These are phyloP conservation scores for Volucella zonaria DNA, from an alignment of 2,888 invertebrate species.

Conservation along the genomic window DNA sequence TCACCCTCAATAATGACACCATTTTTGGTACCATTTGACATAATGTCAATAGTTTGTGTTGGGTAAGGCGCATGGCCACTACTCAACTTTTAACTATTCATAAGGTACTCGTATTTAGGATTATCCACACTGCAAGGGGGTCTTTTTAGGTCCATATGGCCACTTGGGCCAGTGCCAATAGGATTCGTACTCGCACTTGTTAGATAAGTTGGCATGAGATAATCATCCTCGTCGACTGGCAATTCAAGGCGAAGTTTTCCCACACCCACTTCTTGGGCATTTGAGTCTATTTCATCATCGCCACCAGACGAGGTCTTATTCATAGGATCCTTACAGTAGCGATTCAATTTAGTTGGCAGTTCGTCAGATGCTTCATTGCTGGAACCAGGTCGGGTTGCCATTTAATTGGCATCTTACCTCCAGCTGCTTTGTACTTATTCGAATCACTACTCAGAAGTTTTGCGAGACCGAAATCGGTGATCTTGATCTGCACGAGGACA, in stretches of 20 bases:
- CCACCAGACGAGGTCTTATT: slow-evolving; percentile 86
- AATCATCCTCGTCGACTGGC: slow-evolving; percentile 97
- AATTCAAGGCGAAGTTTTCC: slow-evolving; percentile 92
- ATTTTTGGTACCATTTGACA: slow-evolving; percentile 68
- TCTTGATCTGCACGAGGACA: slow-evolving; percentile 98
- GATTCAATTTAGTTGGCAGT: slow-evolving; percentile 82
- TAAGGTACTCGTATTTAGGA: slow-evolving; percentile 96
- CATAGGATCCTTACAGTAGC: slow-evolving; percentile 93
- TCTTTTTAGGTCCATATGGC: slow-evolving; percentile 96
- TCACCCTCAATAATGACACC: slow-evolving; percentile 84
- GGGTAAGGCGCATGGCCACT: slow-evolving; percentile 83
- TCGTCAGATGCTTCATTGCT: slow-evolving; percentile 80
- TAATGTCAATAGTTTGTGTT: slow-evolving; percentile 85
- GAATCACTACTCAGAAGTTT: slow-evolving; percentile 97
- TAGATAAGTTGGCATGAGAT: slow-evolving; percentile 93
- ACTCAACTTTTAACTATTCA: slow-evolving; percentile 84
- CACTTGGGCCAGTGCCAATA: slow-evolving; percentile 85
- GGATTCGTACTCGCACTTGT: slow-evolving; percentile 80
- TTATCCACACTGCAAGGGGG: slow-evolving; percentile 90
- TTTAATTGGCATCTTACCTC: slow-evolving; percentile 99
- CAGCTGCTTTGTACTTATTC: slow-evolving; percentile 97
- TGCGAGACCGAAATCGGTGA: slow-evolving; percentile 98
- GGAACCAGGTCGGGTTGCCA: slow-evolving; percentile 90
- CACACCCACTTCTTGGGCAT: slow-evolving; percentile 89
- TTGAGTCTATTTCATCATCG: slow-evolving; percentile 85